These are phyloP conservation scores for Diadegma fenestrale DNA, from an alignment of 2,888 invertebrate species.

Conservation along the genomic window DNA sequence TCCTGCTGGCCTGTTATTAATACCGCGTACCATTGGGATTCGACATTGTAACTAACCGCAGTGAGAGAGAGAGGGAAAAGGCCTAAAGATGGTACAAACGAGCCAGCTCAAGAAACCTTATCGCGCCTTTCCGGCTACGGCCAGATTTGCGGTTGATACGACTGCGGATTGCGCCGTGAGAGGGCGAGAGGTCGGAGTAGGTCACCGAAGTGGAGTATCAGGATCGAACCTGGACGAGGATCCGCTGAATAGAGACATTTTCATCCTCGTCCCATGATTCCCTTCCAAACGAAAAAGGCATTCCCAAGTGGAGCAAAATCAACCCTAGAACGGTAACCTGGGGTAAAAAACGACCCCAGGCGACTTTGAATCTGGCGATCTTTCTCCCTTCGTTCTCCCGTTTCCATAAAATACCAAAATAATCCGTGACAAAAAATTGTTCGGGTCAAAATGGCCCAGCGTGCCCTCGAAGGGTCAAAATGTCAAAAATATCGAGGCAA, in stretches of 20 bases:
- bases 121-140: conserved; percentile 13
- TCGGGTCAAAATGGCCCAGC: too few species aligned
- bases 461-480: too few species aligned
- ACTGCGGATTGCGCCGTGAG: conserved; percentile 11
- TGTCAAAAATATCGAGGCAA: too few species aligned
- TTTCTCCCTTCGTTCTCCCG: too few species aligned
- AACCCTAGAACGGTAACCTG: too few species aligned
- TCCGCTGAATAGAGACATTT: conserved; percentile 12
- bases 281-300: not conserved
- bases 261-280: not conserved
- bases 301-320: not conserved
- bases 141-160: conserved; percentile 16
- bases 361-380: too few species aligned
- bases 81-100: conserved; percentile 2
- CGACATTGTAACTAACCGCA: not conserved
- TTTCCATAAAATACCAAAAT: too few species aligned
- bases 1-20: not conserved
- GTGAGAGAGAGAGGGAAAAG: not conserved
- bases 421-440: too few species aligned
- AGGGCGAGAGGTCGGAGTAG: conserved; percentile 15
- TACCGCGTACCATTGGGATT: not conserved
- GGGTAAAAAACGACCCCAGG: too few species aligned
- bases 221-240: conserved; percentile 15
- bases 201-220: not conserved
- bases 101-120: conserved; percentile 14